Percentiles rank a stretch among this genome's conserved stretches.
phyloP scores from a whole-genome alignment of 2,888 invertebrate genomes.

The Pristionchus arcanus region DNA sequence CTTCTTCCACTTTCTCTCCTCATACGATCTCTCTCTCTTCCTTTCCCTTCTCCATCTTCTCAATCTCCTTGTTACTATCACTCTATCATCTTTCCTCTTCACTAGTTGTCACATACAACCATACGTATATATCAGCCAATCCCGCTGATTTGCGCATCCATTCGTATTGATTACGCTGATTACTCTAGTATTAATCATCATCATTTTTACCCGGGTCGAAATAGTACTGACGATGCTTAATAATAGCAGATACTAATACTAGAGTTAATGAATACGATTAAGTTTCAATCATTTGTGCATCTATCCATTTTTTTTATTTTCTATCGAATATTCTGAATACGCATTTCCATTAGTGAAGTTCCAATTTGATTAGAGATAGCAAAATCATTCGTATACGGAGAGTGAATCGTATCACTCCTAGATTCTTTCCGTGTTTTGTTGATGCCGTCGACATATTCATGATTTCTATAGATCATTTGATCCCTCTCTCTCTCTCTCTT shows the following conservation, averaged over 20 bases:
- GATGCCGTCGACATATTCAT: background rate
- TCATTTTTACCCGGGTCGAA: too few species aligned
- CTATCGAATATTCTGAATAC: too few species aligned
- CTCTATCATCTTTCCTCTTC: background rate
- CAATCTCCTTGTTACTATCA: background rate
- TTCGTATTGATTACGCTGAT: background rate
- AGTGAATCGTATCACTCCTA: too few species aligned
- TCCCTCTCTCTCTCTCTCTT: background rate
- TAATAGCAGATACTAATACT: too few species aligned
- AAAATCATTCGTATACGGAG: too few species aligned
- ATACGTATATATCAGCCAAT: background rate
- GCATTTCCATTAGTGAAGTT: too few species aligned
- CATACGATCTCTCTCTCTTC: slow-evolving; percentile 22
- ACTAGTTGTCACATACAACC: background rate
- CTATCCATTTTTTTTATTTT: too few species aligned
- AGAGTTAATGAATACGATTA: too few species aligned
- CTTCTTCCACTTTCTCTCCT: background rate
- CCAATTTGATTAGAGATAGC: too few species aligned
- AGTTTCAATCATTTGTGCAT: too few species aligned
- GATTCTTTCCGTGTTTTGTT: background rate
- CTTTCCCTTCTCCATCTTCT: background rate
- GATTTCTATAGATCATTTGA: background rate
- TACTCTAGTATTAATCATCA: too few species aligned
- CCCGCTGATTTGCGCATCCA: background rate
- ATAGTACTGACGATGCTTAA: too few species aligned